A percentile compares a stretch with the other conserved stretches of the same genome.
Conservation (phyloP, 2,888 invertebrate species). For the Ophion ellenae region DNA sequence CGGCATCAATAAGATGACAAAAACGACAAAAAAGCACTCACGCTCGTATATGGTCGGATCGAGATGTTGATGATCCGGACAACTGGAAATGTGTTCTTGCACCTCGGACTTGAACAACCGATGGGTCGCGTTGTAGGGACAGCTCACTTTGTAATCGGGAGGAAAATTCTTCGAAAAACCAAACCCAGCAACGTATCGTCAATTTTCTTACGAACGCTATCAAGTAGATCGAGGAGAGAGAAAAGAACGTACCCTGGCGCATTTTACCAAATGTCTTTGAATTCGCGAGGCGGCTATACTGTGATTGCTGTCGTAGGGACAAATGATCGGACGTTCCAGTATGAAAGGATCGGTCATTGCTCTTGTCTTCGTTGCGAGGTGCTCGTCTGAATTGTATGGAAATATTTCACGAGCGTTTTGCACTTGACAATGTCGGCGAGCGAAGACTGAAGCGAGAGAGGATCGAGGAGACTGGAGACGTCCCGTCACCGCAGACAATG, state of each 20-base stretch:
- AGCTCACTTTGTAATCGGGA: slow-evolving; percentile 75
- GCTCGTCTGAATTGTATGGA: background rate
- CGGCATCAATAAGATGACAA: background rate
- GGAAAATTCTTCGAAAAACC: slow-evolving; percentile 75
- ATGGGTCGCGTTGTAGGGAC: slow-evolving; percentile 81
- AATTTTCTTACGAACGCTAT: background rate
- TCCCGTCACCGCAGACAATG: background rate
- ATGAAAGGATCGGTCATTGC: slow-evolving; percentile 52
- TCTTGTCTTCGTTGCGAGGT: background rate
- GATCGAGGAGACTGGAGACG: background rate
- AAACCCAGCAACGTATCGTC: background rate
- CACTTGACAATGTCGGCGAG: background rate
- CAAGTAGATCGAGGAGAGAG: slow-evolving; percentile 1
- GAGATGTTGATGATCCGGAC: slow-evolving; percentile 70
- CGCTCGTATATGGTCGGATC: slow-evolving; percentile 63
- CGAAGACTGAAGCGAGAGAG: slow-evolving; percentile 3
- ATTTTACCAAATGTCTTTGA: slow-evolving; percentile 80
- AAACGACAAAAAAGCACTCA: slow-evolving; percentile 58
- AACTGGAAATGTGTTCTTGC: slow-evolving; percentile 74
- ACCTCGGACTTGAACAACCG: slow-evolving; percentile 75
- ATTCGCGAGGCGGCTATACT: slow-evolving; percentile 74
- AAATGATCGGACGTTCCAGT: slow-evolving; percentile 65
- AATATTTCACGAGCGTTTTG: background rate
- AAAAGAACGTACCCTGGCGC: slow-evolving; percentile 76
- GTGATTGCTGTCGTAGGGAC: slow-evolving; percentile 79